These are phyloP conservation scores for Spilarctia lutea DNA, from an alignment of 2,888 invertebrate species.

Conservation along the genomic window DNA sequence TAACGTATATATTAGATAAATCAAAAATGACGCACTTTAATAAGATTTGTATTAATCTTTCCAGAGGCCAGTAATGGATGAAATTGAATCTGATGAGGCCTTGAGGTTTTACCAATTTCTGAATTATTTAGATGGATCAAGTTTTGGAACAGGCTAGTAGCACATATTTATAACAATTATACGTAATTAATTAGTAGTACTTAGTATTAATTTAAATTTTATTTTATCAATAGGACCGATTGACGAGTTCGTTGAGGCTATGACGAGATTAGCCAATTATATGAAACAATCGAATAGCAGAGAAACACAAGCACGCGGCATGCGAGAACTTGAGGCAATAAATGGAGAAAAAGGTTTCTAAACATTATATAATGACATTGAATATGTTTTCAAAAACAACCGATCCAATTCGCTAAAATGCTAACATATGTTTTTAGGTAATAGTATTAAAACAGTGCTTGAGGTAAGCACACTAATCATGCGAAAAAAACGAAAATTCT, in stretches of 20 bases:
- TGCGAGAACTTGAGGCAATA: constrained; percentile 82
- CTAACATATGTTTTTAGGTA: constrained; percentile 58
- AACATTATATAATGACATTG: too few relatives aligned
- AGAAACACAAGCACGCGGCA: constrained; percentile 79
- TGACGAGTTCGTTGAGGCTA: constrained; percentile 81
- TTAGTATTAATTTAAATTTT: background rate
- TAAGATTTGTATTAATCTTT: constrained; percentile 20
- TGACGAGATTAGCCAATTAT: constrained; percentile 72
- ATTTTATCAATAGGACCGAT: constrained; percentile 68
- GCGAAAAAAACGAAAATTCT: constrained; percentile 82
- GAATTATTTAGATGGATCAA: constrained; percentile 82
- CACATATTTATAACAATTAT: background rate
- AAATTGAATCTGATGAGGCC: constrained; percentile 83
- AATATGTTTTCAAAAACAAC: background rate
- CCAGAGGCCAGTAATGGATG: constrained; percentile 83
- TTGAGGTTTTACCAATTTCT: constrained; percentile 81
- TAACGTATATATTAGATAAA: too few relatives aligned
- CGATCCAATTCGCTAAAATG: background rate
- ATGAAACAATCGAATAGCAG: constrained; percentile 82
- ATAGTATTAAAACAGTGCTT: constrained; percentile 81
- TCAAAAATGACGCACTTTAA: too few relatives aligned
- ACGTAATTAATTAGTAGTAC: background rate
- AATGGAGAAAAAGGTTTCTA: constrained; percentile 78
- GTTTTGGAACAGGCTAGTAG: constrained; percentile 79
- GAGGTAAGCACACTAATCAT: constrained; percentile 81